These are phyloP conservation scores for Ooceraea biroi DNA, from an alignment of 1,140 invertebrate species.

Conservation along the genomic window DNA sequence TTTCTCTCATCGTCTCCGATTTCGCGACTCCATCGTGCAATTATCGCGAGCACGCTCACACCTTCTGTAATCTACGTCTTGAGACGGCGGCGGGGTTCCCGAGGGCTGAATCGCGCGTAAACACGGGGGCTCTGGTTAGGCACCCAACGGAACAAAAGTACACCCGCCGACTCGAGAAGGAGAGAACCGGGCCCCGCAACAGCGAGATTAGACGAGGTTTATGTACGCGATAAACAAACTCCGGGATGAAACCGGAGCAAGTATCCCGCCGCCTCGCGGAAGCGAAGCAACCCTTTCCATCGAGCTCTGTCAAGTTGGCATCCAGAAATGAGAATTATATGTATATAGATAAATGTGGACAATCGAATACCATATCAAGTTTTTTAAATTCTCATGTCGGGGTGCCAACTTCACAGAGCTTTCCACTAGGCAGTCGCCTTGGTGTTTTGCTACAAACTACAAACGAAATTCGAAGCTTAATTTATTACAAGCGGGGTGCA, in stretches of 20 bases:
- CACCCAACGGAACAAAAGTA: slow-evolving; percentile 39
- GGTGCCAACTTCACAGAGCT: too few relatives aligned
- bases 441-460: too few relatives aligned
- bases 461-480: too few relatives aligned
- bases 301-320: too few relatives aligned
- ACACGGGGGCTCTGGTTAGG: slow-evolving; percentile 25
- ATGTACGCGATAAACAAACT: slow-evolving; percentile 45
- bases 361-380: too few relatives aligned
- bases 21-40: slow-evolving; percentile 62
- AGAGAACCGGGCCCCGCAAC: background rate
- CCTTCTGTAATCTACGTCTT: slow-evolving; percentile 65
- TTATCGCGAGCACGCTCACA: slow-evolving; percentile 61
- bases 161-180: slow-evolving; percentile 3
- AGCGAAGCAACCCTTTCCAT: slow-evolving; percentile 48
- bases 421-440: too few relatives aligned
- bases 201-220: slow-evolving; percentile 60
- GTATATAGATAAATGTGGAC: too few relatives aligned
- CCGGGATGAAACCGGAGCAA: slow-evolving; percentile 17
- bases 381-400: too few relatives aligned
- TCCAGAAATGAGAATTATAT: too few relatives aligned
- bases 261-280: slow-evolving; percentile 14
- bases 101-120: slow-evolving; percentile 37
- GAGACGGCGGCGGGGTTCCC: slow-evolving; percentile 36
- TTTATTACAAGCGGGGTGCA: too few relatives aligned
- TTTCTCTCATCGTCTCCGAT: slow-evolving; percentile 51